A percentile compares a stretch with the other conserved stretches of the same genome.
These are phyloP conservation scores for Antennarius striatus DNA, from an alignment of 2,113 vertebrate species.

Conservation along the genomic window DNA sequence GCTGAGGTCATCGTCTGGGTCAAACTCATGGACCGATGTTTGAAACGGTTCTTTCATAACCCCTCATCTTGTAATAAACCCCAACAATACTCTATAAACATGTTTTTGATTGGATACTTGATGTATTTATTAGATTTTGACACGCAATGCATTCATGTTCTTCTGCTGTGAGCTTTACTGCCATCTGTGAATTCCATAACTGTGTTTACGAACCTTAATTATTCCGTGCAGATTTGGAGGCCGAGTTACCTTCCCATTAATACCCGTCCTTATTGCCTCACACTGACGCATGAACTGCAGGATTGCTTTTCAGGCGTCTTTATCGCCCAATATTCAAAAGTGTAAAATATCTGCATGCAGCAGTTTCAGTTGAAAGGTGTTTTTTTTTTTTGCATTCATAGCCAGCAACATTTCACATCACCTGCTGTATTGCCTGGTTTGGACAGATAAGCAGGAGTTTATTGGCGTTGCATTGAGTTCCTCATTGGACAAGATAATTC, in stretches of 20 bases:
- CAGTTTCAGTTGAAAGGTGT: conserved; percentile 19
- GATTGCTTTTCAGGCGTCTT: conserved; percentile 22
- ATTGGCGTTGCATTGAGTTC: neutral
- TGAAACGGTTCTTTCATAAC: too few relatives aligned
- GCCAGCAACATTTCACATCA: neutral
- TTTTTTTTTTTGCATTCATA: conserved; percentile 3
- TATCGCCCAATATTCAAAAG: conserved; percentile 13
- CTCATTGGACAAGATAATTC: neutral
- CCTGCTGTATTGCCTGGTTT: conserved; percentile 21
- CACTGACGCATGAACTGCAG: conserved; percentile 9
- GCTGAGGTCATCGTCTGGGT: too few relatives aligned
- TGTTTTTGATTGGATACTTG: too few relatives aligned
- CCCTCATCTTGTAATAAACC: too few relatives aligned
- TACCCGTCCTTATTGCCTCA: conserved; percentile 10
- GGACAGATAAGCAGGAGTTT: conserved; percentile 26
- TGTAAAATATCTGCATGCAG: conserved; percentile 24
- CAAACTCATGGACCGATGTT: too few relatives aligned
- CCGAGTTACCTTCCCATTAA: conserved; percentile 15
- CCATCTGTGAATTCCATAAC: conserved; percentile 13
- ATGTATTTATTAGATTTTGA: too few relatives aligned
- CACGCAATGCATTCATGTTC: too few relatives aligned
- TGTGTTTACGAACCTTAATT: conserved; percentile 41
- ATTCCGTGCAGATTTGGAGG: conserved; percentile 31
- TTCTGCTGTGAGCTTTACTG: neutral
- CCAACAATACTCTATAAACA: too few relatives aligned